Evolutionary conservation across 2,113 vertebrate species (phyloP).

Genomic region (Melanocharis versteri): DNA sequence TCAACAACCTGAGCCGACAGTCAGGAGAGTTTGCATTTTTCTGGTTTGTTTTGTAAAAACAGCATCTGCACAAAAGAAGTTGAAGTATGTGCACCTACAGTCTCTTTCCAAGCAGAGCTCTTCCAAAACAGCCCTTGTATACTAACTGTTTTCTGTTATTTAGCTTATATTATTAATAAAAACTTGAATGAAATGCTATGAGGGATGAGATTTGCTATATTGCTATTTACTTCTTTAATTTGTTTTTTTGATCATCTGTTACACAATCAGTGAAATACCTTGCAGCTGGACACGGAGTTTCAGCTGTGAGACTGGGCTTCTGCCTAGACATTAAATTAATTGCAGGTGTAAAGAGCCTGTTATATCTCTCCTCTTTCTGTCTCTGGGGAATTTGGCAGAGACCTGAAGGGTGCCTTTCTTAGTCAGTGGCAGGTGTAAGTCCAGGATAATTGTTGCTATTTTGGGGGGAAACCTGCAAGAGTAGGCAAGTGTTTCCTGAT

Average conservation of each 20-base stretch:
- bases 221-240: not conserved
- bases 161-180: not conserved
- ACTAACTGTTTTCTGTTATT: not conserved
- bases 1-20: not conserved
- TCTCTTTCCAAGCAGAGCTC: not conserved
- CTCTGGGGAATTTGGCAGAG: not conserved
- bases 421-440: not conserved
- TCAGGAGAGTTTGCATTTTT: not conserved
- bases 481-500: not conserved
- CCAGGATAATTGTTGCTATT: not conserved
- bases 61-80: not conserved
- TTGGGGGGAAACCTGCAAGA: not conserved
- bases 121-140: not conserved
- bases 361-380: rapidly evolving
- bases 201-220: not conserved
- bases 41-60: not conserved
- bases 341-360: not conserved
- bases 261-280: not conserved
- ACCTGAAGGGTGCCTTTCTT: not conserved
- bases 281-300: not conserved
- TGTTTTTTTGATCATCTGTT: not conserved
- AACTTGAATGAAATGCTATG: not conserved
- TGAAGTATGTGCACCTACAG: not conserved
- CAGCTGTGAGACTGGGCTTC: not conserved
- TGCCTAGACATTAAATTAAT: not conserved